Conservation (phyloP, 2,797 vertebrate genomes). For the Ambastaia sidthimunki region DNA sequence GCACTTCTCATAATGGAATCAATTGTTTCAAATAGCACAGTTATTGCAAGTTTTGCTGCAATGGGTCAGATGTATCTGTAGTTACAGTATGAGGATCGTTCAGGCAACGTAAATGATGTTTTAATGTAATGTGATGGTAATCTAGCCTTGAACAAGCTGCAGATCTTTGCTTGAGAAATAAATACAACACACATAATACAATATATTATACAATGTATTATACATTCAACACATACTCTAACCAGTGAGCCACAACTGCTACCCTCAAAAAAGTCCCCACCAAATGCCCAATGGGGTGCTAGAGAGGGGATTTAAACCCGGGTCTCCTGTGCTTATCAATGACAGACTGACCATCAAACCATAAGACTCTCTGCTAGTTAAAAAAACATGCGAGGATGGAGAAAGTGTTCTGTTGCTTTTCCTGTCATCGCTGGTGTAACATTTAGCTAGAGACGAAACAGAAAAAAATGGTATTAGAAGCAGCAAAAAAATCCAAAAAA, state of each 20-base stretch:
- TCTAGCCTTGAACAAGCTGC: not conserved
- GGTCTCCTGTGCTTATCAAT: too few relatives aligned
- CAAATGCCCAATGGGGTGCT: too few relatives aligned
- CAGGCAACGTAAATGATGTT: not conserved
- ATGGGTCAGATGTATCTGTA: not conserved
- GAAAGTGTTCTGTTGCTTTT: not conserved
- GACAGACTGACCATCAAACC: too few relatives aligned
- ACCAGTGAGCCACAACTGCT: too few relatives aligned
- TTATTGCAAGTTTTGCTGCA: not conserved
- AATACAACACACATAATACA: too few relatives aligned
- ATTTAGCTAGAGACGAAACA: not conserved
- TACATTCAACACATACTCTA: too few relatives aligned
- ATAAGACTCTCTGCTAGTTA: too few relatives aligned
- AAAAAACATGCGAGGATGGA: too few relatives aligned
- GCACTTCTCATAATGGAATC: constrained; percentile 76
- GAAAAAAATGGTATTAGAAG: not conserved
- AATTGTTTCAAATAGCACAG: constrained; percentile 60
- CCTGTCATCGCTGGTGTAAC: not conserved
- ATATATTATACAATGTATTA: too few relatives aligned
- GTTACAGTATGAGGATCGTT: not conserved
- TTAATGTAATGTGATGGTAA: not conserved
- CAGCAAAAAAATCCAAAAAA: not conserved
- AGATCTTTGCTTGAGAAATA: not conserved
- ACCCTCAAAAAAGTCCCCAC: too few relatives aligned
- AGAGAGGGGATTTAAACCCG: too few relatives aligned